phyloP scores from a whole-genome alignment of 2,888 invertebrate species.

The Harmothoe impar region DNA sequence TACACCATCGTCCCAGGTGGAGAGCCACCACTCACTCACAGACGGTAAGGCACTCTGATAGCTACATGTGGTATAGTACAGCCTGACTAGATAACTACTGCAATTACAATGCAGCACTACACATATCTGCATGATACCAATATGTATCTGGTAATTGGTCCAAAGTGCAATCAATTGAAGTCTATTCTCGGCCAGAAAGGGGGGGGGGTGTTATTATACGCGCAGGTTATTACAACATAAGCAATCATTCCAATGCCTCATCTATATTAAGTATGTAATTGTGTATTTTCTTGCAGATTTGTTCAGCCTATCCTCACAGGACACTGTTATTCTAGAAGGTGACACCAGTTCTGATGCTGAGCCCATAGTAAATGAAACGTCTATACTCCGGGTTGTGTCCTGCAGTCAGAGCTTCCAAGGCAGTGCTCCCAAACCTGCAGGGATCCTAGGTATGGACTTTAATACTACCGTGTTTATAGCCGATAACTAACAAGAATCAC shows the following conservation, averaged over 20 bases:
- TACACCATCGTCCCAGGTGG: conserved; percentile 58
- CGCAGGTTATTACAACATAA: too few relatives aligned
- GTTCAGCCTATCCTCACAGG: conserved; percentile 72
- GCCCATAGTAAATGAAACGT: conserved; percentile 75
- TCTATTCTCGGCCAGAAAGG: too few relatives aligned
- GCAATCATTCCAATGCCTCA: too few relatives aligned
- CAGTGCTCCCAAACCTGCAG: neutral
- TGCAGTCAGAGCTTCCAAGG: conserved; percentile 79
- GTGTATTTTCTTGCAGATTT: conserved; percentile 10
- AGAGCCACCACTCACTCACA: conserved; percentile 50
- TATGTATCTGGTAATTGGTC: neutral
- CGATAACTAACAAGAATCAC: neutral
- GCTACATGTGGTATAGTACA: too few relatives aligned
- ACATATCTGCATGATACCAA: neutral
- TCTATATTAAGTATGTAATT: too few relatives aligned
- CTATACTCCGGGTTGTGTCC: conserved; percentile 78
- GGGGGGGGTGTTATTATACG: too few relatives aligned
- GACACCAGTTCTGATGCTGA: conserved; percentile 28
- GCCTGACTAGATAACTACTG: neutral
- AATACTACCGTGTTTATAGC: too few relatives aligned
- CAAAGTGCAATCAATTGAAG: too few relatives aligned
- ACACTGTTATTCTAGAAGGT: conserved; percentile 71
- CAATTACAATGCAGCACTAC: neutral
- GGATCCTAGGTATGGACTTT: conserved; percentile 27
- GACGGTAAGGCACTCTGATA: conserved; percentile 38